A percentile compares a stretch with the other conserved stretches of the same genome.
These are phyloP conservation scores for Mastigias papua DNA, from an alignment of 30 jellyfish, hydroid and myxozoan genomes.

Conservation along the genomic window DNA sequence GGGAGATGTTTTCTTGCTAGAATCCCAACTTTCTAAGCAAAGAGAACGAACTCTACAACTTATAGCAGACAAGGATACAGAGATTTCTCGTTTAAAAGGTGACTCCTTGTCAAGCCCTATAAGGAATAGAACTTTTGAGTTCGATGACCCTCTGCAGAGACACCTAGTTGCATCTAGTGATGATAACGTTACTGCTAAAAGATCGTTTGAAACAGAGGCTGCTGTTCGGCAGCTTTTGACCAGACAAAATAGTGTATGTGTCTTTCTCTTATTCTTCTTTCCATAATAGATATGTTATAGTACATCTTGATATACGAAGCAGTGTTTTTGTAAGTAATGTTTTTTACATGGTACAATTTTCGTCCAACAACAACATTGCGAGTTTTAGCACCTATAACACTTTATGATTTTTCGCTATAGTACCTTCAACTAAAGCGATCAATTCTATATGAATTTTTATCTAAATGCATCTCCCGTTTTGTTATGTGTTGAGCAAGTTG, in stretches of 20 bases:
- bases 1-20: constrained; percentile 39
- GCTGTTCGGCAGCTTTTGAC: constrained; percentile 60
- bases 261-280: neutral
- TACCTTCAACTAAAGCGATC: no score
- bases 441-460: no score
- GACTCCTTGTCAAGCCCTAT: constrained; percentile 19
- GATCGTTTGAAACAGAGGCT: constrained; percentile 74
- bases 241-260: constrained; percentile 67
- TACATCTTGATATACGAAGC: neutral
- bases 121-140: constrained; percentile 9
- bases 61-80: constrained; percentile 87
- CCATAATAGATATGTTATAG: neutral
- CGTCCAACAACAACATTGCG: no score
- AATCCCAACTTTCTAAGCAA: constrained; percentile 74
- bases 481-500: no score
- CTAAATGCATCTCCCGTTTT: no score
- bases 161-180: neutral
- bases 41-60: constrained; percentile 81
- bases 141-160: neutral
- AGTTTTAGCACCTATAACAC: no score
- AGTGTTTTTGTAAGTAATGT: no score
- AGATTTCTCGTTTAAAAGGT: constrained; percentile 74
- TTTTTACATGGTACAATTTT: no score
- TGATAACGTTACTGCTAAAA: constrained; percentile 17
- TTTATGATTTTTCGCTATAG: no score